Conservation (phyloP, 2,113 vertebrate genomes). For the Varanus salvator region DNA sequence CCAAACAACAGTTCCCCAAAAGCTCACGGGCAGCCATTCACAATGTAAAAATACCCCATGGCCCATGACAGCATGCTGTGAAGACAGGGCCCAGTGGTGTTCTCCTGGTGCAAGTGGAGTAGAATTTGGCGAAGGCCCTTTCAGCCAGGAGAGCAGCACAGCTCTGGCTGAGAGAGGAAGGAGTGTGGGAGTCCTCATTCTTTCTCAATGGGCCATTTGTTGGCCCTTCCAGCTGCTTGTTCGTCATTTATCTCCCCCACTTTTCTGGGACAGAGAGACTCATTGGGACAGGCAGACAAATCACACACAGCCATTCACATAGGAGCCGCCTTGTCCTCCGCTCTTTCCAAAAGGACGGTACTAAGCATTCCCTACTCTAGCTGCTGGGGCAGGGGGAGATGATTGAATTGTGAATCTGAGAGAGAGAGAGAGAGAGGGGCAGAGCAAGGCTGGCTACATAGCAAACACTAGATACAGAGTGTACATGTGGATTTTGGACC, state of each 20-base stretch:
- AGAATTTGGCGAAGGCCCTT: neutral
- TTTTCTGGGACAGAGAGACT: neutral
- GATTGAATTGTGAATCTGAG: neutral
- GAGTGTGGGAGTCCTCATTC: neutral
- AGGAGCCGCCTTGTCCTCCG: neutral
- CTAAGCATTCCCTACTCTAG: slow-evolving; percentile 5
- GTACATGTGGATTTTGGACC: neutral
- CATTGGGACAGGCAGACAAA: neutral
- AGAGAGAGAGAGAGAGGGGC: neutral
- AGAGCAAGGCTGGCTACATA: neutral
- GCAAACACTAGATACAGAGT: neutral
- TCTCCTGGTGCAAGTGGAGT: neutral
- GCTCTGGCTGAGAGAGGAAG: neutral
- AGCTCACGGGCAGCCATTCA: neutral
- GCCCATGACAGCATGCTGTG: too few species aligned
- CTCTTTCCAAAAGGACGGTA: neutral
- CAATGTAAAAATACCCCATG: neutral
- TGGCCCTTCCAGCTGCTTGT: slow-evolving; percentile 19
- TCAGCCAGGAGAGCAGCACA: neutral
- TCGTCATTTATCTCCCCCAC: slow-evolving; percentile 27
- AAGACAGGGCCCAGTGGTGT: neutral
- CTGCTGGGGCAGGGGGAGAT: neutral
- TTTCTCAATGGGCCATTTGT: slow-evolving; percentile 17
- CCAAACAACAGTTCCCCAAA: neutral
- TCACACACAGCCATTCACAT: slow-evolving; percentile 14